A percentile compares a stretch with the other conserved stretches of the same genome.
Conservation (phyloP, 2,797 vertebrate species). For the Carapus acus region DNA sequence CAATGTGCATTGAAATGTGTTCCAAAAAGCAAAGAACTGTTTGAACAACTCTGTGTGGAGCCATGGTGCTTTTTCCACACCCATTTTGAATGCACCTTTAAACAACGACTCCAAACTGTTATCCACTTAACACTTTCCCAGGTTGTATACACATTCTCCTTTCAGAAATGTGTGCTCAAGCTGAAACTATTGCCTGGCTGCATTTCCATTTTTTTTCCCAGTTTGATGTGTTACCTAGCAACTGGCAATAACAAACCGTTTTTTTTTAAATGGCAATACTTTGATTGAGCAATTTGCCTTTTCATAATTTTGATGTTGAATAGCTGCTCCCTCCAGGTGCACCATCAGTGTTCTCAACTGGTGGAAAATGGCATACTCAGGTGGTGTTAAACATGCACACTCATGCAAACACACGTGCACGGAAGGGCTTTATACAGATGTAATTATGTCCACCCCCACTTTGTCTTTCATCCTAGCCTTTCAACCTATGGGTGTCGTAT, state of each 20-base stretch:
- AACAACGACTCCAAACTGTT: not conserved
- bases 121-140: conserved; percentile 1
- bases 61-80: not conserved
- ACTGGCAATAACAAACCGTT: conserved; percentile 41
- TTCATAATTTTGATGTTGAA: conserved; percentile 30
- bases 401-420: conserved; percentile 17
- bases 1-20: too few relatives aligned
- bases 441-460: conserved; percentile 52
- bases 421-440: conserved; percentile 40
- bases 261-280: conserved; percentile 42
- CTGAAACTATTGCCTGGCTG: conserved; percentile 14
- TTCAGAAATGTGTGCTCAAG: conserved; percentile 1
- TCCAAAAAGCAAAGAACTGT: not conserved
- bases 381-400: conserved; percentile 17
- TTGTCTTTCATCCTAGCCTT: conserved; percentile 53
- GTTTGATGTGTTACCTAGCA: conserved; percentile 47
- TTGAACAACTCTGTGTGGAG: not conserved
- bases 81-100: conserved; percentile 5
- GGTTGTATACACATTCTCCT: not conserved
- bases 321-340: conserved; percentile 51
- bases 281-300: conserved; percentile 49
- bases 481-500: conserved; percentile 34
- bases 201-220: conserved; percentile 26
- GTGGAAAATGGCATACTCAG: conserved; percentile 37
- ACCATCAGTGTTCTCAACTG: conserved; percentile 37